A percentile compares a stretch with the other conserved stretches of the same genome.
Conservation (phyloP, 2,888 invertebrate species). For the Escarpia spicata region DNA sequence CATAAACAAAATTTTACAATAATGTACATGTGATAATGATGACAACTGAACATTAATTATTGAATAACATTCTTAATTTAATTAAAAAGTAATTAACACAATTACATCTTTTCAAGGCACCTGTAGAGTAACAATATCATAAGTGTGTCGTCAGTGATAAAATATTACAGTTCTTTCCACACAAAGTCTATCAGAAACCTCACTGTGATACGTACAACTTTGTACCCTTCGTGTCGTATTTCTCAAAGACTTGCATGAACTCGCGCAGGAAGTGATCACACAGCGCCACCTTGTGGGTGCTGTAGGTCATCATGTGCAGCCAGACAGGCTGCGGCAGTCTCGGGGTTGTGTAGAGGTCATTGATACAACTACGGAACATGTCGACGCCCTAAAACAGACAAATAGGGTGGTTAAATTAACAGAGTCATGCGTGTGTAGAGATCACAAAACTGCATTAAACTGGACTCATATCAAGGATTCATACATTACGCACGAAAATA, state of each 20-base stretch:
- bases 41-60: neutral
- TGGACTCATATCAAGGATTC: neutral
- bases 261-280: constrained; percentile 63
- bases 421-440: neutral
- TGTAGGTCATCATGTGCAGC: constrained; percentile 72
- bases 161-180: neutral
- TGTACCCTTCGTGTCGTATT: constrained; percentile 83
- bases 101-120: neutral
- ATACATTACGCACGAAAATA: no score
- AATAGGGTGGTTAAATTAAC: neutral
- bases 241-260: constrained; percentile 60
- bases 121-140: neutral
- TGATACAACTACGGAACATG: constrained; percentile 69
- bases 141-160: neutral
- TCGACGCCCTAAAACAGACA: constrained; percentile 58
- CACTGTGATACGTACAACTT: constrained; percentile 76
- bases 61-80: neutral
- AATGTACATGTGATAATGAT: neutral
- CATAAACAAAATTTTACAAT: neutral
- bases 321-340: constrained; percentile 76
- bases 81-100: neutral
- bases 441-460: neutral
- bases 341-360: constrained; percentile 77
- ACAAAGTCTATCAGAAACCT: neutral
- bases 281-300: constrained; percentile 57